Evolutionary conservation across 1,140 invertebrate genomes (phyloP).

Genomic region (Druon quercuslanigerum): DNA sequence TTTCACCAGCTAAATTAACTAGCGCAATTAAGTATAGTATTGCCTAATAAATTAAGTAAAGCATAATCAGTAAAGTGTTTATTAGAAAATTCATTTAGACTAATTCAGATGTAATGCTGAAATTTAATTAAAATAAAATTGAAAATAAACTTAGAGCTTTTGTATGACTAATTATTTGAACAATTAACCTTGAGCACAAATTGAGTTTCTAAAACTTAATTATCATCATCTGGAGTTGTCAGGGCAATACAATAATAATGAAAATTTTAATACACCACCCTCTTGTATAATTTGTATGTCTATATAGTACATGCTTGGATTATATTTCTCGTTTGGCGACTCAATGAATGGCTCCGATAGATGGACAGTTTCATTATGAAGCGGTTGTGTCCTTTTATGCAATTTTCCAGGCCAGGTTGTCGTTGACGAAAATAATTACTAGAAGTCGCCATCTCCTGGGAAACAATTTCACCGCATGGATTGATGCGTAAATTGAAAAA

Average conservation of each 20-base stretch:
- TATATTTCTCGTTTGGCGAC: conserved; percentile 22
- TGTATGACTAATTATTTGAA: background rate
- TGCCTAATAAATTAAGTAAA: no score
- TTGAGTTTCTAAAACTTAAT: conserved; percentile 10
- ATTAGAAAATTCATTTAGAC: no score
- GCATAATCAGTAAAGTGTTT: no score
- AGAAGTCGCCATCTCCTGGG: conserved; percentile 53
- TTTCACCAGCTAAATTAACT: no score
- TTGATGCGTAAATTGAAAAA: conserved; percentile 60
- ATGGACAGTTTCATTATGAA: conserved; percentile 55
- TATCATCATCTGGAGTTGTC: conserved; percentile 27
- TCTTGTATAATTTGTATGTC: background rate
- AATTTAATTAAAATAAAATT: background rate
- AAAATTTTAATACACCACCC: conserved; percentile 17
- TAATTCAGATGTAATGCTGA: background rate
- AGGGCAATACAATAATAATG: conserved; percentile 21
- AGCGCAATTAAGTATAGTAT: no score
- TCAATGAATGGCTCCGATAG: conserved; percentile 28
- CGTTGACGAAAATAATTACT: conserved; percentile 60
- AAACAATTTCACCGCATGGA: conserved; percentile 50
- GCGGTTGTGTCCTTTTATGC: conserved; percentile 45
- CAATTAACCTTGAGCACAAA: background rate
- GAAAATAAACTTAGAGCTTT: background rate
- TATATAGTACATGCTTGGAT: conserved; percentile 5
- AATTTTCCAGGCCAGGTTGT: conserved; percentile 56